Base-by-base conservation (phyloP, 2,113 vertebrate genomes). In the Pavo muticus region DNA sequence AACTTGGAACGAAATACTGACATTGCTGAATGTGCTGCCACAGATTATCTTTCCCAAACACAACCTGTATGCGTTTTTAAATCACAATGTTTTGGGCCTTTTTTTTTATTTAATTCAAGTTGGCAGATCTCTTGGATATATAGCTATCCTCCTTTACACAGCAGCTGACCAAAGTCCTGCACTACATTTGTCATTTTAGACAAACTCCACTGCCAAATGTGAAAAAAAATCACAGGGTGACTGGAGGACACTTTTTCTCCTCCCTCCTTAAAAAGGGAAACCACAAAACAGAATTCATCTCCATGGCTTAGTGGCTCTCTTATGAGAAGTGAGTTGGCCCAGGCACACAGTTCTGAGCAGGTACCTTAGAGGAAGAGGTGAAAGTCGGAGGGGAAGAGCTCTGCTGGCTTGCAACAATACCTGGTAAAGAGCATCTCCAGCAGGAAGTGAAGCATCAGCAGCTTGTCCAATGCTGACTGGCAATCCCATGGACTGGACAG, bases 391-490 rank as follows among this genome's bases (percentile, higher is more conserved):
- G 90, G 77, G 84, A 91, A 75, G 92, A 79, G 82, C 78, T 97
- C 96, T 95, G 90, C 95, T 97, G 95, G 94, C 79, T 93, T 97
- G 91, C 96, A 95, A 97, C 96, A 97, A 97, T 99, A 99, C 99
- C 99, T 99, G 98, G 95, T 98, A 98, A 61, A 97, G 96, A 97
- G 97, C 91, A 97, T 99, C 99, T 98, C 97, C 98, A 95, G 98
- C 96, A 97, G 98, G 97, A 97, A 97, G 95, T 27, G 97, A 97
- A 92, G 97, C 97, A 97, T 99, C 94, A 98, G 98, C 97, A 98
- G 98, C 97, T 98, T 98, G 98, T 98, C 98, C 98, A 98, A 98
- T 97, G 97, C 97, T 98, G 98, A 98, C 98, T 97, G 99, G 98
- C 96, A 99, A 96, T 96, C 98, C 99, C 98, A 99, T 97, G 97